phyloP scores from a whole-genome alignment of 2,888 invertebrate genomes.

The Choreutis nemorana region DNA sequence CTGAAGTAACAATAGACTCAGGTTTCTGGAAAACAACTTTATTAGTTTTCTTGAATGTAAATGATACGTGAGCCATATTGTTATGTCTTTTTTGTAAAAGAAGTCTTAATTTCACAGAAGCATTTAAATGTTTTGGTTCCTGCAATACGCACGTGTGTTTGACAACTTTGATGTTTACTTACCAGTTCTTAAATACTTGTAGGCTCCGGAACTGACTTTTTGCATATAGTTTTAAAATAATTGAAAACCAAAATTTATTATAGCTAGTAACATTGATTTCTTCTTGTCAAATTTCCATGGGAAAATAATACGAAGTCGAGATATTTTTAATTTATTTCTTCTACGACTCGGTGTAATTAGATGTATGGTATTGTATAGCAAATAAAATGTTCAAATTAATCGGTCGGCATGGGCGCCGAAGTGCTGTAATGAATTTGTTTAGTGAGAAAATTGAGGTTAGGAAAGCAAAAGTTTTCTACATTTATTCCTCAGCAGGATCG shows the following conservation, averaged over 20 bases:
- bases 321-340: slow-evolving; percentile 4
- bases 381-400: slow-evolving; percentile 54
- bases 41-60: slow-evolving; percentile 76
- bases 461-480: slow-evolving; percentile 47
- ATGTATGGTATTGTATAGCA: too few relatives aligned
- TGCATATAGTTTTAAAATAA: too few relatives aligned
- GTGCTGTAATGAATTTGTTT: slow-evolving; percentile 40
- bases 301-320: too few relatives aligned
- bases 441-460: slow-evolving; percentile 55
- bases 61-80: slow-evolving; percentile 49
- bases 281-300: neutral
- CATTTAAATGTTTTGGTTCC: too few relatives aligned
- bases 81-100: too few relatives aligned
- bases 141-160: too few relatives aligned
- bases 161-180: too few relatives aligned
- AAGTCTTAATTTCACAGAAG: too few relatives aligned
- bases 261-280: neutral
- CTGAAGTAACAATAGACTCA: slow-evolving; percentile 74
- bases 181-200: too few relatives aligned
- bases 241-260: neutral
- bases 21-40: slow-evolving; percentile 73
- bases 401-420: slow-evolving; percentile 42
- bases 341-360: too few relatives aligned
- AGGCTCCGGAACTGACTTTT: too few relatives aligned
- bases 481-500: slow-evolving; percentile 41